Evolutionary conservation across 2,113 vertebrate genomes (phyloP).

Genomic region (Phainopepla nitens): DNA sequence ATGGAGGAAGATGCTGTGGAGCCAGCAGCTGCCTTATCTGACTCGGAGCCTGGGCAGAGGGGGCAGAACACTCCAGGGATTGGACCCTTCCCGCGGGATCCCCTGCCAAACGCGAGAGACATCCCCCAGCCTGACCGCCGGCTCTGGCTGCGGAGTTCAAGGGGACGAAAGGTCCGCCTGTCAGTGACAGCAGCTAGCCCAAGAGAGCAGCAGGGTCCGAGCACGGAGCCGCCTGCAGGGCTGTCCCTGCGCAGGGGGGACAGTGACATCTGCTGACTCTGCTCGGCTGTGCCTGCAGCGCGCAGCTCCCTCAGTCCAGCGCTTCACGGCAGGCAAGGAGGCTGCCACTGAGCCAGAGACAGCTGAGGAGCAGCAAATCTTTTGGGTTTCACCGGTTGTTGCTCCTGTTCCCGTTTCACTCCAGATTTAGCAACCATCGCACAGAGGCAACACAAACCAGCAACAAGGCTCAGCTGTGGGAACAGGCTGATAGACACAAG

Average conservation of each 20-base stretch:
- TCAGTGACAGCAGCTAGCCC: accelerated
- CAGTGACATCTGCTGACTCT: conserved; percentile 22
- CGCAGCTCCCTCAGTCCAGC: background rate
- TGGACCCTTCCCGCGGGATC: background rate
- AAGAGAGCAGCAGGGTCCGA: background rate
- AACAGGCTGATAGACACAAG: background rate
- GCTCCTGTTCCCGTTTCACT: background rate
- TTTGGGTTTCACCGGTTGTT: background rate
- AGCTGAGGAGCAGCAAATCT: background rate
- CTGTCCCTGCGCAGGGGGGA: background rate
- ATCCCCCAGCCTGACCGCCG: background rate
- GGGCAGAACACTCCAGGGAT: accelerated
- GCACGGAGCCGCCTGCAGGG: background rate
- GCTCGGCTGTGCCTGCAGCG: too few relatives aligned
- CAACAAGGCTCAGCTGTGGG: background rate
- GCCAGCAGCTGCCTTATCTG: background rate
- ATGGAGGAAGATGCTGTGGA: background rate
- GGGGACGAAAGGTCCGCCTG: background rate
- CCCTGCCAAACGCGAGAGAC: accelerated
- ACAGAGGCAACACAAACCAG: background rate
- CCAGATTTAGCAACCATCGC: background rate
- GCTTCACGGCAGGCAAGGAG: background rate
- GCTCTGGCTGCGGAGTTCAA: background rate
- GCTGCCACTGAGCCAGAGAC: background rate
- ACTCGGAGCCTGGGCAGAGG: background rate